Evolutionary conservation across 2,888 invertebrate species (phyloP), one percentile per base, ranked within the genome.

Genomic region (Phengaris alcon): DNA sequence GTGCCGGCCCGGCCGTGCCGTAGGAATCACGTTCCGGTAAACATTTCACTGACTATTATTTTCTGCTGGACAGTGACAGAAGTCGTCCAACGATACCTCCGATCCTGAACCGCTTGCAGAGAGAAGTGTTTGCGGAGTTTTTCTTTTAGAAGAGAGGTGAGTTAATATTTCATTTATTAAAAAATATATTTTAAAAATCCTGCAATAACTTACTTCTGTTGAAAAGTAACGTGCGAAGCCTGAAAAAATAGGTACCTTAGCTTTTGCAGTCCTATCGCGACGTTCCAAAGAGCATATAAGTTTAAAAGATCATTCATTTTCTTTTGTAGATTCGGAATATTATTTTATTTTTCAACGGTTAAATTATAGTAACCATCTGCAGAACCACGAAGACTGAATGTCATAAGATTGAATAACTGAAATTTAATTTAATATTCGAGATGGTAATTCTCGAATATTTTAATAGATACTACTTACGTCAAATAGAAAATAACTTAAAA

Each of bases 1-100:
- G 93, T 93, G 93, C 93, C 93, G 93, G 93, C 91, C 91, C 91
- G 91, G 92, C 93, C 93, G 93, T 90, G 93, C 92, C 92, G 87
- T 85, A 85, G 89, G 87, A 85, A 89, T 84, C 89, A 93, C 93
- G 93, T 87, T 87, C 87, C 89, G 86, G 85, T 84, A 83, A 84
- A 81, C 80, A 81, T 82, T 80, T 79, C 75, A 82, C 86, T 84
- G 15, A 74, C 59, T 69, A 44, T 68, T 44, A 82, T 84, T 84
- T 80, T 83, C 84, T 83, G 82, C 86, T 87, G 89, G 87, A 88
- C 88, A 87, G 88, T 90, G 89, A 87, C 84, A 81, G 79, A 82
- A 75, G 46, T 57, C 75, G 83, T 85, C 82, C 82, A 85, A 84
- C 85, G 81, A 86, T 81, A 82, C 82, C 82, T 83, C 82, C 81